Evolutionary conservation across 2,888 invertebrate genomes (phyloP), one percentile per base, ranked within the genome.

Genomic region (Cyclophora punctaria): DNA sequence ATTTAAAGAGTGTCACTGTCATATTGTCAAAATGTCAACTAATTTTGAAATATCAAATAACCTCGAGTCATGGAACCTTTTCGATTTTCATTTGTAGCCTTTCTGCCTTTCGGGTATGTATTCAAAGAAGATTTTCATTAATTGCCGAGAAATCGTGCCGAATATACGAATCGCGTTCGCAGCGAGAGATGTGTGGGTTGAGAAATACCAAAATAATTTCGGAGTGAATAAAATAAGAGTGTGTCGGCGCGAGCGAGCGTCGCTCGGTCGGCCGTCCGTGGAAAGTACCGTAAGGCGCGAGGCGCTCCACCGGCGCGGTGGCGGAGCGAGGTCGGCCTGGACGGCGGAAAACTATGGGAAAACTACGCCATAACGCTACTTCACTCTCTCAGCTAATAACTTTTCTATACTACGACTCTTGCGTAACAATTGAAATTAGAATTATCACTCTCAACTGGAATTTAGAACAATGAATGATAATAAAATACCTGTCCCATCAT

Each of bases 261-360:
- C 47, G 53, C 51, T 55, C 52, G 51, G 55, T 41, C 52, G 50
- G 47, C 48, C 41, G 49, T 34, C 47, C 35, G 66, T 53, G 66
- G 70, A 78, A 76, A 80, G 80, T 82, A 81, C 82, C 82, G 82
- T 81, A 79, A 78, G 67, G 65, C 56, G 55, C 46, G 57, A 45
- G 48, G 48, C 44, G 47, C 45, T 20, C 44, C 53, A 35, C 46
- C 33, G 49, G 20, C 34, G 47, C 48, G 48, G 45, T 44, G 45
- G 33, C 44, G 33, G 34, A 20, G 40, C 42, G 7, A n/a, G 7
- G 7, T 7, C 66, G 57, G 35, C 43, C 58, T 56, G 59, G 61
- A 49, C 50, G 55, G 56, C 57, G 58, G 60, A 47, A 57, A 55
- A 52, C 50, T 49, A 55, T 53, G 53, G 52, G 57, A 52, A 58